A percentile compares a stretch with the other conserved stretches of the same genome.
These are phyloP conservation scores for Onychomys arenicola DNA, from an alignment of 2,797 vertebrate species.

Conservation along the genomic window DNA sequence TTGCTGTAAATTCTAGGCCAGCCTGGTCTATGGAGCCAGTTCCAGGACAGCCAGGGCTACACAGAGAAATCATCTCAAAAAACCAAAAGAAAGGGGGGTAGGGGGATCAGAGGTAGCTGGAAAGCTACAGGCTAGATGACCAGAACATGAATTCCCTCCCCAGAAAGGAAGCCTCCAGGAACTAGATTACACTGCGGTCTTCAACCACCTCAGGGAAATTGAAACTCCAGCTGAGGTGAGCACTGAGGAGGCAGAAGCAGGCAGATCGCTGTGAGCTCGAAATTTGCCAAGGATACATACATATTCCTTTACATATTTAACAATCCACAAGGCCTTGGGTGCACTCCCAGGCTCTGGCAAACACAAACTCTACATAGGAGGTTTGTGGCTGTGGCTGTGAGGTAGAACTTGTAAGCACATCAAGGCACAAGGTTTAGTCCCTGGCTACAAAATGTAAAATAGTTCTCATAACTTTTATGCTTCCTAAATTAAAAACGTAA, in stretches of 20 bases:
- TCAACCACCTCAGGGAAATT: constrained; percentile 27
- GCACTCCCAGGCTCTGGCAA: too few species aligned
- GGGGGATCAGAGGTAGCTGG: too few species aligned
- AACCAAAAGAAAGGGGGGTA: too few species aligned
- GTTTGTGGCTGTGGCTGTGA: neutral
- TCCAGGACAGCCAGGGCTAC: neutral
- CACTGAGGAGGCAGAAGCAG: neutral
- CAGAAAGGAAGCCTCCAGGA: neutral
- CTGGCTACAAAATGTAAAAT: neutral
- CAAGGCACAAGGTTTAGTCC: neutral
- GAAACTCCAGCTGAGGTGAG: constrained; percentile 4
- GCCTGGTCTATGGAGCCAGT: neutral
- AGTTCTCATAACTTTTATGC: neutral
- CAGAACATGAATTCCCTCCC: neutral
- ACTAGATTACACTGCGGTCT: neutral
- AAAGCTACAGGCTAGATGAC: neutral
- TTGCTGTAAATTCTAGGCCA: neutral
- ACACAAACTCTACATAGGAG: neutral
- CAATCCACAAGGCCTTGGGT: neutral
- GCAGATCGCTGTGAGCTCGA: neutral
- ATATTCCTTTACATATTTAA: neutral
- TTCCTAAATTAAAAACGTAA: constrained; percentile 30
- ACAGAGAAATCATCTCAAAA: too few species aligned
- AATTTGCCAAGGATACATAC: neutral
- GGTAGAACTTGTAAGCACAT: neutral